Conservation (phyloP, 2,113 vertebrate genomes). For the Dinomys branickii region DNA sequence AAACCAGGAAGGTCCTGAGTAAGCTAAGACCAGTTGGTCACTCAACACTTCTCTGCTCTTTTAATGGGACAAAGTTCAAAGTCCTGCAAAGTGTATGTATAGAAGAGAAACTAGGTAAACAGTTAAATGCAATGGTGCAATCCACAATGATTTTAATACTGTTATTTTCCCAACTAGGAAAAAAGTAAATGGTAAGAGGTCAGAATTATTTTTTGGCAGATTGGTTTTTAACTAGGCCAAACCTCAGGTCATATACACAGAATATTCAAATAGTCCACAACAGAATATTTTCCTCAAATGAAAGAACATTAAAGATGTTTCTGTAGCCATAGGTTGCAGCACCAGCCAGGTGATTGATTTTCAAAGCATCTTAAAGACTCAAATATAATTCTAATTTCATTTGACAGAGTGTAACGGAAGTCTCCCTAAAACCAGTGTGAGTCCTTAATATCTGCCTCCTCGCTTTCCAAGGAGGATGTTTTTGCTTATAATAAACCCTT, state of each 20-base stretch:
- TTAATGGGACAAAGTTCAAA: not conserved
- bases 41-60: not conserved
- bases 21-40: not conserved
- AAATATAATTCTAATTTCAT: not conserved
- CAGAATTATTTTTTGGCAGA: not conserved
- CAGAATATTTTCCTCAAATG: not conserved
- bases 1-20: not conserved
- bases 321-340: not conserved
- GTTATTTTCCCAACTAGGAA: not conserved
- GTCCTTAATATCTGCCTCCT: not conserved
- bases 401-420: not conserved
- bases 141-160: not conserved
- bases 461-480: slow-evolving; percentile 29
- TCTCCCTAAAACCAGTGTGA: not conserved
- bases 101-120: not conserved
- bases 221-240: slow-evolving; percentile 6
- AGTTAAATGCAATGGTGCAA: not conserved
- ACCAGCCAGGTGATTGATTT: not conserved
- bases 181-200: not conserved
- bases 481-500: not conserved
- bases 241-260: not conserved
- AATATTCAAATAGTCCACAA: not conserved
- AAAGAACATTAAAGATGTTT: not conserved
- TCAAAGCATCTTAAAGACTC: not conserved
- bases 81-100: not conserved